phyloP scores from a whole-genome alignment of 2,113 vertebrate species.

The Clarias magur region DNA sequence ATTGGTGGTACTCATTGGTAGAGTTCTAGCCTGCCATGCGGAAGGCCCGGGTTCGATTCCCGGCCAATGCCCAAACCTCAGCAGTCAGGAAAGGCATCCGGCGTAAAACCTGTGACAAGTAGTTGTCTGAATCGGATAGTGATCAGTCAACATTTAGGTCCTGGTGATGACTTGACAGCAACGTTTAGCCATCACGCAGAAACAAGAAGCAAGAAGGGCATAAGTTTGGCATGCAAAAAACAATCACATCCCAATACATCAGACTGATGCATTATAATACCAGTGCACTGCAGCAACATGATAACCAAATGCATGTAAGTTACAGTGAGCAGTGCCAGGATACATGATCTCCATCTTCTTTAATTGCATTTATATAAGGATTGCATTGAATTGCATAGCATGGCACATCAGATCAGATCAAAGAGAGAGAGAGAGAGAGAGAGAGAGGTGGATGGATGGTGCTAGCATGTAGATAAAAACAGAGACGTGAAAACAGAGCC shows the following conservation, averaged over 20 bases:
- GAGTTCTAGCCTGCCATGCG: too few species aligned
- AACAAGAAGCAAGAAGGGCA: neutral
- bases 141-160: too few species aligned
- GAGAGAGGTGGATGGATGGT: neutral
- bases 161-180: neutral
- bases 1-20: too few species aligned
- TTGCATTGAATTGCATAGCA: neutral
- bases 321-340: neutral
- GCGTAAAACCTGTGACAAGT: too few species aligned
- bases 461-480: neutral
- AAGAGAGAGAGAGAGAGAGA: neutral
- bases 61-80: conserved; percentile 50
- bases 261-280: neutral
- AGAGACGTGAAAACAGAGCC: neutral
- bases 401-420: neutral
- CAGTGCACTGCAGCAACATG: neutral
- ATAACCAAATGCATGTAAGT: neutral
- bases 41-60: conserved; percentile 59
- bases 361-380: neutral
- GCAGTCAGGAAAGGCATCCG: too few species aligned
- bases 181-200: neutral
- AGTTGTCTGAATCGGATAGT: too few species aligned
- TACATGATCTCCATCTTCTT: neutral
- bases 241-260: neutral
- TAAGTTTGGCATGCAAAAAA: conserved; percentile 43